A percentile compares a stretch with the other conserved stretches of the same genome.
Conservation (phyloP, 35 echinoderm and acorn worm genomes). For the Diadema setosum region DNA sequence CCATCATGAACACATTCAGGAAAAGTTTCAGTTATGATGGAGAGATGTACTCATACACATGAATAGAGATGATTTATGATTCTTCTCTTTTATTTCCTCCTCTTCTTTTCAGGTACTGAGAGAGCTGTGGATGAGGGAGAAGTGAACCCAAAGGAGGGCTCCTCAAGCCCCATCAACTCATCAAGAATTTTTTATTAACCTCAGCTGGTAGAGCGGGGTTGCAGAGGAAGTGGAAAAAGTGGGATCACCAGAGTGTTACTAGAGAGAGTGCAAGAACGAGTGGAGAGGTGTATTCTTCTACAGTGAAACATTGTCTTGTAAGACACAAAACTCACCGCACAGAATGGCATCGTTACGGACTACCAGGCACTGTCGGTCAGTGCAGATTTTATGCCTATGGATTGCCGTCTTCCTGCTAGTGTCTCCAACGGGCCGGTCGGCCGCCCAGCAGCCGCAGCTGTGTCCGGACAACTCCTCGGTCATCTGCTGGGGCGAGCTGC, state of each 20-base stretch:
- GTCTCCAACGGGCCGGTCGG: not conserved
- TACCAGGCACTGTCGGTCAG: not conserved
- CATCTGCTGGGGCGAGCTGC: not conserved
- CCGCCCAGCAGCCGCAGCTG: not conserved
- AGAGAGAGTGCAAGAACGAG: not conserved
- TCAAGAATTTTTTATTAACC: too few species aligned
- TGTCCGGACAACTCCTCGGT: not conserved
- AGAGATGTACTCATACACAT: too few species aligned
- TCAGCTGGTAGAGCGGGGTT: not conserved
- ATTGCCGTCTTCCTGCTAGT: not conserved
- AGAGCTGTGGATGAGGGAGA: too few species aligned
- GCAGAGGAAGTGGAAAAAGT: not conserved
- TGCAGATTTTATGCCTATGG: not conserved
- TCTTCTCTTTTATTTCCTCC: too few species aligned
- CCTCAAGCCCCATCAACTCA: too few species aligned
- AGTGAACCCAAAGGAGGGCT: too few species aligned
- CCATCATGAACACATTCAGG: too few species aligned
- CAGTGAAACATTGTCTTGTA: not conserved
- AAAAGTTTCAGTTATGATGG: too few species aligned
- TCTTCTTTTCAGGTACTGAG: too few species aligned
- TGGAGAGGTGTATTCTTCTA: not conserved
- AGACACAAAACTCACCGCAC: not conserved
- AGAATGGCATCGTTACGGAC: constrained; percentile 2
- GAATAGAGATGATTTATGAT: too few species aligned
- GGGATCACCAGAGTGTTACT: not conserved